Evolutionary conservation across 2,888 invertebrate genomes (phyloP).

Genomic region (Stegophylla sp.): DNA sequence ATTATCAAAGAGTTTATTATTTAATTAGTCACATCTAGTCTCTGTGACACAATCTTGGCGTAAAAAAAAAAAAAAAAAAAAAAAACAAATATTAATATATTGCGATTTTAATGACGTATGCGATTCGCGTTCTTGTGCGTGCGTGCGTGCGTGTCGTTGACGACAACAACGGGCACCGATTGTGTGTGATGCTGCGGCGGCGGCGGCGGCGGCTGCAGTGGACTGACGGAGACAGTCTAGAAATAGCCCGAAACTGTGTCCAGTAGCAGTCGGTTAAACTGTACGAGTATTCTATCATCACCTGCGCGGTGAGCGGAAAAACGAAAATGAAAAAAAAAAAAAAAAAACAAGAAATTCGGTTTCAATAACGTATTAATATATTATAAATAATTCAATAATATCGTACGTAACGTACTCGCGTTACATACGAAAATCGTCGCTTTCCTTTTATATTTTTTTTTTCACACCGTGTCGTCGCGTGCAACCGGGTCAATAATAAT

Average conservation of each 20-base stretch:
- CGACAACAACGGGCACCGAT: slow-evolving; percentile 17
- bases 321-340: too few species aligned
- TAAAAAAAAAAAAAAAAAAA: too few species aligned
- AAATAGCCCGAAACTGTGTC: slow-evolving; percentile 35
- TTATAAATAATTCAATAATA: background rate
- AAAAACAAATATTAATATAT: too few species aligned
- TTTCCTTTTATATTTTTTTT: slow-evolving; percentile 10
- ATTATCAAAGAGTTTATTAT: too few species aligned
- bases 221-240: too few species aligned
- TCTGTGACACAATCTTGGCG: too few species aligned
- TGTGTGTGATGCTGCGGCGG: background rate
- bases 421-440: background rate
- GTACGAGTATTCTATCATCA: slow-evolving; percentile 12
- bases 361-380: too few species aligned
- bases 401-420: background rate
- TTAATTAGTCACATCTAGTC: too few species aligned
- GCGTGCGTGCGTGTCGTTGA: background rate
- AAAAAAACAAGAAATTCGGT: background rate
- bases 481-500: slow-evolving; percentile 30
- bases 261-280: background rate
- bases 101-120: too few species aligned
- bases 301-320: background rate
- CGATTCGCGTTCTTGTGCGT: too few species aligned
- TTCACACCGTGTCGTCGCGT: slow-evolving; percentile 16
- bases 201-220: background rate